Evolutionary conservation across 2,888 invertebrate genomes (phyloP), one percentile per base, ranked within the genome.

Genomic region (Eupithecia tripunctaria): DNA sequence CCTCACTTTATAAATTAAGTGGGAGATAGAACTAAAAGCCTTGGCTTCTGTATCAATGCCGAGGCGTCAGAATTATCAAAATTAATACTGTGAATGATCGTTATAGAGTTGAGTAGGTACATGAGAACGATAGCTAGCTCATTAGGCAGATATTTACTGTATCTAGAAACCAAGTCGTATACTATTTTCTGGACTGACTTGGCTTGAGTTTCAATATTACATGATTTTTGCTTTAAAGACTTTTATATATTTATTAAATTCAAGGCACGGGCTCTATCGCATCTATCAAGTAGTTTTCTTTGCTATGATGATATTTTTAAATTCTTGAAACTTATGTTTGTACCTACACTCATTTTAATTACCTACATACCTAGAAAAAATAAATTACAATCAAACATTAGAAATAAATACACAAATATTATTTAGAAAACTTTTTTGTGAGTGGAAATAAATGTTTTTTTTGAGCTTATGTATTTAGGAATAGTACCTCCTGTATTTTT

Each of bases 1-100:
- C 78, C 81, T 84, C 80, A 81, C 81, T 78, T 81, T 86, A 85
- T 90, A 88, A 89, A 89, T 89, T 89, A 89, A 89, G 88, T 83
- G 80, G 77, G 75, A 86, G 93, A 93, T 92, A 92, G 80, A 79
- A 79, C 88, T 93, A 91, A 93, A 92, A 93, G 92, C 92, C 87
- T 92, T 84, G 87, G 86, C 91, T 92, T 88, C 91, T 89, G 91
- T 91, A 91, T 91, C 93, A 83, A 67, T 71, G 78, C 79, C 75
- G 81, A 89, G 92, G 92, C 89, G 92, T 92, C 92, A 89, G 85
- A 85, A 85, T 86, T 92, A 93, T 93, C 91, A 82, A 91, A 90
- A 89, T 89, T 91, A 92, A 93, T 92, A 85, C 88, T 90, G 90
- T 91, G 91, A 93, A 89, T 91, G 91, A 93, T 92, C 87, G 86